Evolutionary conservation across 2,888 invertebrate species (phyloP).

Genomic region (Erebia aethiops): DNA sequence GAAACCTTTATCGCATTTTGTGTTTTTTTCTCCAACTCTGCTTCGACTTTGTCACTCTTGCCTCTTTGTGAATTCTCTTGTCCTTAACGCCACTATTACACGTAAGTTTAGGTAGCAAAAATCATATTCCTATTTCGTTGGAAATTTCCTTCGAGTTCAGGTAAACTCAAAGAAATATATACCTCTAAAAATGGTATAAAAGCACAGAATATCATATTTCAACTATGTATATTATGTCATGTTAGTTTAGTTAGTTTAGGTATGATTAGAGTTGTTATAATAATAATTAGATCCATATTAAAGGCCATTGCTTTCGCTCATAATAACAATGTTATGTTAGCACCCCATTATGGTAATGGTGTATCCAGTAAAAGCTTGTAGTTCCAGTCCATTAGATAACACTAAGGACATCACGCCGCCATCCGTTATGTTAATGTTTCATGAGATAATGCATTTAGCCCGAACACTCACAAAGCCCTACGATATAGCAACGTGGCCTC

Average conservation of each 20-base stretch:
- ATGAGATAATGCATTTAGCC: slow-evolving; percentile 13
- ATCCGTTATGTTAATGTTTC: slow-evolving; percentile 16
- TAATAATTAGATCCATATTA: slow-evolving; percentile 9
- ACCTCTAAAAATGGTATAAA: too few species aligned
- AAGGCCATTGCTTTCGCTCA: not conserved
- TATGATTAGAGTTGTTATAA: not conserved
- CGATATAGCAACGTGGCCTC: not conserved
- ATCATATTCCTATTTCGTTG: too few species aligned
- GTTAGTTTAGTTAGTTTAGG: not conserved
- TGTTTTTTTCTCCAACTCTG: too few species aligned
- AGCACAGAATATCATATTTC: too few species aligned
- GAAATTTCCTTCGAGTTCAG: too few species aligned
- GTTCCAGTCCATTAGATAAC: slow-evolving; percentile 20
- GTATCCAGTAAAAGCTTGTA: slow-evolving; percentile 10
- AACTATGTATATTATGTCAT: too few species aligned
- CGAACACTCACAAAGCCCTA: not conserved
- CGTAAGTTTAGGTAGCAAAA: too few species aligned
- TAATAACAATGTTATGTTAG: slow-evolving; percentile 13
- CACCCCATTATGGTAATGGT: slow-evolving; percentile 12
- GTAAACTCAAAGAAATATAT: too few species aligned
- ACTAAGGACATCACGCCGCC: slow-evolving; percentile 10
- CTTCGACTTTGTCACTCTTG: too few species aligned
- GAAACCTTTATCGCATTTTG: too few species aligned
- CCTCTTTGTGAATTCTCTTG: too few species aligned
- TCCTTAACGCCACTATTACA: too few species aligned